Percentiles rank a stretch among this genome's conserved stretches.
Conservation (phyloP, 2,888 invertebrate species). For the Drosophila ustulata region DNA sequence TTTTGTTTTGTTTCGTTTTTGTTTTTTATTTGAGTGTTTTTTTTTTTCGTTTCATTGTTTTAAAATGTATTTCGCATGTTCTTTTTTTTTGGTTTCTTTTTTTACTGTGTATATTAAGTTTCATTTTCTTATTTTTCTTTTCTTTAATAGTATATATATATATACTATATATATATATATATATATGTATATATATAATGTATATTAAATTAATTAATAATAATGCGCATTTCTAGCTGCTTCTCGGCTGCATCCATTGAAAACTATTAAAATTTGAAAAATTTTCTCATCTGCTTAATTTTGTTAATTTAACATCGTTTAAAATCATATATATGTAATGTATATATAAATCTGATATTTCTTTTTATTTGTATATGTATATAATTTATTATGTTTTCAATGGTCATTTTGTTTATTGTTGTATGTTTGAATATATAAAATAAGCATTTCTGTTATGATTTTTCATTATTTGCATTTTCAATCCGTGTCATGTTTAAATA, state of each 20-base stretch:
- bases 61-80: conserved; percentile 56
- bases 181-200: conserved; percentile 46
- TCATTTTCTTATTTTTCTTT: conserved; percentile 31
- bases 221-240: conserved; percentile 67
- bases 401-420: conserved; percentile 76
- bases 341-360: conserved; percentile 47
- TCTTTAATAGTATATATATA: conserved; percentile 61
- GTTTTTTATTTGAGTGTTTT: conserved; percentile 56
- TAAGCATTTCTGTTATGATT: conserved; percentile 62
- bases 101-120: conserved; percentile 40
- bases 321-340: conserved; percentile 65
- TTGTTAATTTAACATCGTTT: conserved; percentile 51
- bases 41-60: conserved; percentile 62
- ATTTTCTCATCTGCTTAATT: conserved; percentile 40
- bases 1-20: conserved; percentile 31
- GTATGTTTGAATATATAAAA: conserved; percentile 79
- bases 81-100: conserved; percentile 33
- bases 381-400: conserved; percentile 61
- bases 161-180: conserved; percentile 46
- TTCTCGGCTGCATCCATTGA: conserved; percentile 53
- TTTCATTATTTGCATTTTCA: conserved; percentile 32
- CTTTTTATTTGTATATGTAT: conserved; percentile 39
- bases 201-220: conserved; percentile 70
- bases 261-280: conserved; percentile 73
- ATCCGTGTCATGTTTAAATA: conserved; percentile 2